Conservation (phyloP, 2,797 vertebrate genomes). For the Ambastaia sidthimunki region DNA sequence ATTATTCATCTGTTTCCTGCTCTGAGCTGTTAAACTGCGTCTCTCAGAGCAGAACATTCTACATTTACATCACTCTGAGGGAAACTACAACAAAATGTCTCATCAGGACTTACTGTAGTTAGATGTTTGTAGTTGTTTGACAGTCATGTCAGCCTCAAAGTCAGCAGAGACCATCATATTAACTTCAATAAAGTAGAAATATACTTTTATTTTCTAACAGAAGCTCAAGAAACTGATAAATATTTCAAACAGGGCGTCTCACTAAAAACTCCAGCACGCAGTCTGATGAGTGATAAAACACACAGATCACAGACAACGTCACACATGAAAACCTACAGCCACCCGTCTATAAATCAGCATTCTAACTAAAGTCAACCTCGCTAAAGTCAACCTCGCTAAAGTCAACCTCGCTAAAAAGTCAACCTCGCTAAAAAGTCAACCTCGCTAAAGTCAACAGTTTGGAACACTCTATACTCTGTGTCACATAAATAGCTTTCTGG, state of each 20-base stretch:
- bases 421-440: too few species aligned
- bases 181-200: neutral
- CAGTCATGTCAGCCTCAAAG: neutral
- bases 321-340: too few species aligned
- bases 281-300: neutral
- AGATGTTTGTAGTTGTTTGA: neutral
- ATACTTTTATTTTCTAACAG: neutral
- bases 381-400: too few species aligned
- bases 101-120: neutral
- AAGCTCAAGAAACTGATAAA: neutral
- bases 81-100: neutral
- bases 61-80: neutral
- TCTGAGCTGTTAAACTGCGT: conserved; percentile 61
- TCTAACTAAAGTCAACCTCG: too few species aligned
- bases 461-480: too few species aligned
- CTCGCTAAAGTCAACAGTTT: too few species aligned
- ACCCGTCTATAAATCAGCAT: too few species aligned
- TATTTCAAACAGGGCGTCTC: neutral
- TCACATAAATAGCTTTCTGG: too few species aligned
- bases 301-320: neutral
- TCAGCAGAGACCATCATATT: neutral
- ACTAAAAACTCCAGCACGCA: too few species aligned
- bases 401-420: too few species aligned
- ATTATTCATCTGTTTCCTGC: conserved; percentile 47
- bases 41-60: conserved; percentile 35